Percentiles rank a stretch among this genome's conserved stretches.
Evolutionary conservation across 2,113 vertebrate genomes (phyloP).

Genomic region (Scartelaos histophorus): DNA sequence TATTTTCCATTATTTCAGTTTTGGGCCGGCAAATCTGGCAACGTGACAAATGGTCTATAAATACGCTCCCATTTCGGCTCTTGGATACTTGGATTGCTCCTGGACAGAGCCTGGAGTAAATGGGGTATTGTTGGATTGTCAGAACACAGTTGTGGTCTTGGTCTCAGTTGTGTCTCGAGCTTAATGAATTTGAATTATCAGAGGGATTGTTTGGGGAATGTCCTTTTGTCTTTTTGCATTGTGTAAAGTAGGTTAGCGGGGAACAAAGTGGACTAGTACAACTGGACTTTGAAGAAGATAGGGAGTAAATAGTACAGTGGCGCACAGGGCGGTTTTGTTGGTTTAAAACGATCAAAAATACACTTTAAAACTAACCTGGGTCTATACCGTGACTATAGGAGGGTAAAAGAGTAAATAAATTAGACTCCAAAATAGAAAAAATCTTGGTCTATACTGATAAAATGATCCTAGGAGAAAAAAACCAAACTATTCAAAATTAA

Average conservation of each 20-base stretch:
- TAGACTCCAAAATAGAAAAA: too few species aligned
- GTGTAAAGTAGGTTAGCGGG: constrained; percentile 6
- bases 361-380: too few species aligned
- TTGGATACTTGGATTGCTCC: neutral
- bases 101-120: neutral
- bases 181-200: constrained; percentile 13
- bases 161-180: constrained; percentile 3
- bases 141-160: neutral
- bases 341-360: too few species aligned
- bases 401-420: neutral
- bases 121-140: neutral
- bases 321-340: neutral
- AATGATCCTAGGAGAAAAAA: neutral
- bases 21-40: neutral
- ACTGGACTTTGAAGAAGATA: neutral
- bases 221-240: constrained; percentile 5
- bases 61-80: neutral
- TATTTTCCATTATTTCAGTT: constrained; percentile 2
- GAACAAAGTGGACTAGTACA: neutral
- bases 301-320: neutral
- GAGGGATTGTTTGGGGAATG: constrained; percentile 3
- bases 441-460: too few species aligned
- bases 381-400: too few species aligned
- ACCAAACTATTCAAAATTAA: neutral
- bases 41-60: neutral